A percentile compares a stretch with the other conserved stretches of the same genome.
Evolutionary conservation across 35 echinoderm and acorn worm species (phyloP).

Genomic region (Ophiothrix spiculata): DNA sequence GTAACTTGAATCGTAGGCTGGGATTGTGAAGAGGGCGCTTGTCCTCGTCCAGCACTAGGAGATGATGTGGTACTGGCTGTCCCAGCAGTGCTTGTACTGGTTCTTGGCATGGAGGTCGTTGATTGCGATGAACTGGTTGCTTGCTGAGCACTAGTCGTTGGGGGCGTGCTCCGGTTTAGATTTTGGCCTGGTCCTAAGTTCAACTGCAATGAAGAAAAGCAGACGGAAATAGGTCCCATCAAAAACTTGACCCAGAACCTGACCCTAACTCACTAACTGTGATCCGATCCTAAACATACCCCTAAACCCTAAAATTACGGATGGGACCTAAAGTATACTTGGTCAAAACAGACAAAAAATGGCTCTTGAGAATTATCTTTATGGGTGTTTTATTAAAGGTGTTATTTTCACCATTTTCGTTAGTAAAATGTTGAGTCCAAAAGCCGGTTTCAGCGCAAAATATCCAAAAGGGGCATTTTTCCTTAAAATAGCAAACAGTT

Average conservation of each 20-base stretch:
- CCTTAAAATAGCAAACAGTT: too few species aligned
- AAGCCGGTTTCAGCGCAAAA: conserved; percentile 19
- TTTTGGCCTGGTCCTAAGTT: conserved; percentile 1
- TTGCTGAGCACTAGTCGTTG: not conserved
- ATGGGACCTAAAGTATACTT: too few species aligned
- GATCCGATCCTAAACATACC: too few species aligned
- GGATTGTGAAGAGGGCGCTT: not conserved
- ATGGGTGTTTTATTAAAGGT: too few species aligned
- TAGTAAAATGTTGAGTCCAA: conserved; percentile 24
- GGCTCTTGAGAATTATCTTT: too few species aligned
- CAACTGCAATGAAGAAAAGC: conserved; percentile 13
- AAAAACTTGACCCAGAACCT: too few species aligned
- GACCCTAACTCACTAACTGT: too few species aligned
- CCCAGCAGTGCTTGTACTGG: not conserved
- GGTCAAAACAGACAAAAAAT: too few species aligned
- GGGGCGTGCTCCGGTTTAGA: not conserved
- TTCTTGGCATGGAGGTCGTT: not conserved
- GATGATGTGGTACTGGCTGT: not conserved
- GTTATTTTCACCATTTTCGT: too few species aligned
- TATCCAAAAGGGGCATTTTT: too few species aligned
- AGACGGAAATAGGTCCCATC: too few species aligned
- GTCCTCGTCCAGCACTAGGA: conserved; percentile 4
- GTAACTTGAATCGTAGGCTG: conserved; percentile 9
- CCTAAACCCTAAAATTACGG: too few species aligned
- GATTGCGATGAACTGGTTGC: not conserved